Conservation (phyloP, 2,888 invertebrate species). For the Drosophila hamatofila region DNA sequence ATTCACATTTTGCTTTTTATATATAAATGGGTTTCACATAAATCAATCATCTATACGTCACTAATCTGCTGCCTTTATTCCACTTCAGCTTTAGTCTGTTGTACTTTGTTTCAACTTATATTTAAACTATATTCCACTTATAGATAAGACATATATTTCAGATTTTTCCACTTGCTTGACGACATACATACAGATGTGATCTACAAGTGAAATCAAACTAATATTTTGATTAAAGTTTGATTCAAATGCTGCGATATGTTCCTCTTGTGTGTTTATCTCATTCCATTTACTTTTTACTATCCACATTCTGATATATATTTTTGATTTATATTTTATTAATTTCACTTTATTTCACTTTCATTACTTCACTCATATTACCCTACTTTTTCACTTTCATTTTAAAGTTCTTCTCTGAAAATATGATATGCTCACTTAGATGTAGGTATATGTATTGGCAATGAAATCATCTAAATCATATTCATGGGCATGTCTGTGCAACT, state of each 20-base stretch:
- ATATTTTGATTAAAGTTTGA: not conserved
- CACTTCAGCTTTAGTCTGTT: not conserved
- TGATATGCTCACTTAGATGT: not conserved
- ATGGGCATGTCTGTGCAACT: not conserved
- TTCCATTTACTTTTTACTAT: not conserved
- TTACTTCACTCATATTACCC: not conserved
- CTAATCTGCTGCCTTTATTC: not conserved
- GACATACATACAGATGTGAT: not conserved
- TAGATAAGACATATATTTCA: not conserved
- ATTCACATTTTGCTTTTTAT: too few relatives aligned
- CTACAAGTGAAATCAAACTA: not conserved
- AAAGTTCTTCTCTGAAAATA: not conserved
- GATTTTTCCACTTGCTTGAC: not conserved
- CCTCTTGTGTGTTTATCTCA: not conserved
- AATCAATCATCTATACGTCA: too few relatives aligned
- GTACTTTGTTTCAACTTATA: not conserved
- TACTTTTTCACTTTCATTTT: not conserved
- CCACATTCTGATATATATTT: not conserved
- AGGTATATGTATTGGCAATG: not conserved
- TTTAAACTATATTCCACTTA: not conserved
- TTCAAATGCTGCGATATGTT: not conserved
- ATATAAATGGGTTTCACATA: too few relatives aligned
- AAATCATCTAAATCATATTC: not conserved
- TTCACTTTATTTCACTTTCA: not conserved
- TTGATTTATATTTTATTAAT: not conserved